Percentiles rank a stretch among this genome's conserved stretches.
phyloP scores from a whole-genome alignment of 2,888 invertebrate genomes.

The Volucella zonaria region DNA sequence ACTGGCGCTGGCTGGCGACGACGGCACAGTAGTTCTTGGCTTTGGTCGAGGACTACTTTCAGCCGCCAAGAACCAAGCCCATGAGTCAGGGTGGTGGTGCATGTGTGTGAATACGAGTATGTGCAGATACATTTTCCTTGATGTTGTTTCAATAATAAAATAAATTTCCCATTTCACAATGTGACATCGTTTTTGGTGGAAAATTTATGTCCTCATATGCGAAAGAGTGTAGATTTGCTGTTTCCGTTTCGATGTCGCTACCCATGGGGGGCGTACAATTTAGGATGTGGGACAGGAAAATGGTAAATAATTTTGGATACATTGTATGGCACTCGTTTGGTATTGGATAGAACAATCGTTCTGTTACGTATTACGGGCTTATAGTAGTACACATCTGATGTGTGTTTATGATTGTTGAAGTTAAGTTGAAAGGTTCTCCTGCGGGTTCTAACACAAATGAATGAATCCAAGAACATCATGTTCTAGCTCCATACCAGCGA shows the following conservation, averaged over 20 bases:
- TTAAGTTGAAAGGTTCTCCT: no score
- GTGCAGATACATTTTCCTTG: conserved; percentile 23
- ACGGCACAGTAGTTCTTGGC: conserved; percentile 61
- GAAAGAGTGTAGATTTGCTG: conserved; percentile 67
- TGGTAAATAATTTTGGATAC: background rate
- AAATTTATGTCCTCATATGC: conserved; percentile 70
- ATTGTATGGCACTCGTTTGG: background rate
- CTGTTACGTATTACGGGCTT: no score
- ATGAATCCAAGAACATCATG: no score
- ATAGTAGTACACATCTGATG: no score
- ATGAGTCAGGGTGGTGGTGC: background rate
- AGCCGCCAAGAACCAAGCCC: conserved; percentile 26
- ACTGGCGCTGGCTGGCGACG: conserved; percentile 32
- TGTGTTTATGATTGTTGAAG: no score
- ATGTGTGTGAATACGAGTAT: background rate
- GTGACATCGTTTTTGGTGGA: conserved; percentile 65
- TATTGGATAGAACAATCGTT: background rate
- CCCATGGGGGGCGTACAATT: conserved; percentile 46
- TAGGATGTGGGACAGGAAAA: background rate
- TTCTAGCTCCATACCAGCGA: no score
- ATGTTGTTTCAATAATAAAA: conserved; percentile 68
- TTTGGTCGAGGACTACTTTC: conserved; percentile 60
- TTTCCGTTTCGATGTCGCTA: conserved; percentile 54
- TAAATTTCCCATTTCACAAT: conserved; percentile 67
- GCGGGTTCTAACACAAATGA: no score